phyloP scores from a whole-genome alignment of 2,888 invertebrate genomes.

The Macrosiphum euphorbiae region DNA sequence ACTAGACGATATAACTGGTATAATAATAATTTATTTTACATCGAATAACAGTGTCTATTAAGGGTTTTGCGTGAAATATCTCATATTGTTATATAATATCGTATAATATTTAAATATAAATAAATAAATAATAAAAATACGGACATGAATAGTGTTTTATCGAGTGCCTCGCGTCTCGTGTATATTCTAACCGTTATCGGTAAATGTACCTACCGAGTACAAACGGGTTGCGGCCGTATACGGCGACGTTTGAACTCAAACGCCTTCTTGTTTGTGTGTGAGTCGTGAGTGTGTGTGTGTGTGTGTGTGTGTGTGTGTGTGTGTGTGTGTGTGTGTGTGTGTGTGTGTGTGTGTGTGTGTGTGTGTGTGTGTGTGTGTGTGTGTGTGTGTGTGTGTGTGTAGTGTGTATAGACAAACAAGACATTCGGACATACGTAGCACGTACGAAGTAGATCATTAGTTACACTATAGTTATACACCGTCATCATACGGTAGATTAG shows the following conservation, averaged over 20 bases:
- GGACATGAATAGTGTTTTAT: background rate
- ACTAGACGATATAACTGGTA: too few relatives aligned
- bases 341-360: background rate
- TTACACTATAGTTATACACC: background rate
- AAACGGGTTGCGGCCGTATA: background rate
- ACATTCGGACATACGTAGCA: conserved; percentile 30
- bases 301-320: background rate
- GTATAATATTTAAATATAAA: background rate
- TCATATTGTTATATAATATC: background rate
- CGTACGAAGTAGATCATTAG: conserved; percentile 34
- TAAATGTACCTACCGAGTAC: background rate
- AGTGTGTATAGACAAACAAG: background rate
- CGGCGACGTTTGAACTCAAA: background rate
- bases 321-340: background rate
- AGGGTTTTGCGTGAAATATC: background rate
- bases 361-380: background rate
- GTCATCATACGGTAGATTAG: conserved; percentile 22
- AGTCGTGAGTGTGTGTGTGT: background rate
- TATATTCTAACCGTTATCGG: conserved; percentile 1
- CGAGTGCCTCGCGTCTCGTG: background rate
- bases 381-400: background rate
- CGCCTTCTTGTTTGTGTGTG: too few relatives aligned
- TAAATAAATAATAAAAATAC: background rate
- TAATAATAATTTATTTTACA: background rate
- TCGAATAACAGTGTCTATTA: background rate